Conservation (phyloP, 2,113 vertebrate genomes). For the Gymnobelideus leadbeateri region DNA sequence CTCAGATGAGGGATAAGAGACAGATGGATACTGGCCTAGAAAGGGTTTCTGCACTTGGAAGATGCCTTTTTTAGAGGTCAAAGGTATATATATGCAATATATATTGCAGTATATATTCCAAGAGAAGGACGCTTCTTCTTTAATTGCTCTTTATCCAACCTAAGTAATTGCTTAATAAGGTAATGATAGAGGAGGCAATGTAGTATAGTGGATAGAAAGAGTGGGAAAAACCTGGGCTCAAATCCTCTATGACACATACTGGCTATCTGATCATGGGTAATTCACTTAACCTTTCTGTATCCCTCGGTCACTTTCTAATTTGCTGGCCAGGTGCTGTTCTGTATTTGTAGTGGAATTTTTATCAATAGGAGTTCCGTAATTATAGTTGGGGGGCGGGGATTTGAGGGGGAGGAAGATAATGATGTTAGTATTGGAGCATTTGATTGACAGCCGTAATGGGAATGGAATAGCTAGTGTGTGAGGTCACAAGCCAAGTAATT, state of each 20-base stretch:
- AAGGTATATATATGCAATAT: too few species aligned
- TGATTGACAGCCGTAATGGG: neutral
- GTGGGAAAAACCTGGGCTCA: neutral
- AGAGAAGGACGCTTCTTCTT: neutral
- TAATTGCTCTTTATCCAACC: neutral
- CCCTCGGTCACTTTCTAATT: neutral
- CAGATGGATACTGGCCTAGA: neutral
- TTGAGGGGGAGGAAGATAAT: neutral
- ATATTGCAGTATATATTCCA: neutral
- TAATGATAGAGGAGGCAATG: neutral
- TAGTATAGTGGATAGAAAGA: neutral
- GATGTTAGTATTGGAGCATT: neutral
- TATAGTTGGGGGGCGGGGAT: neutral
- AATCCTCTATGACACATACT: neutral
- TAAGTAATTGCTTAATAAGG: neutral
- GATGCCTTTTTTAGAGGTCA: too few species aligned
- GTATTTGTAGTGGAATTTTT: neutral
- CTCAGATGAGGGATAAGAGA: neutral
- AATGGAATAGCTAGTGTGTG: neutral
- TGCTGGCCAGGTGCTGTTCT: neutral
- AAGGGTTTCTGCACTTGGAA: neutral
- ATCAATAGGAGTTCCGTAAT: neutral
- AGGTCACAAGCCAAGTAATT: neutral
- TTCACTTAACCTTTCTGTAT: neutral
- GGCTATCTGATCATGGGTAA: neutral